phyloP scores from a whole-genome alignment of 2,888 invertebrate genomes.

The Mythimna albipuncta region DNA sequence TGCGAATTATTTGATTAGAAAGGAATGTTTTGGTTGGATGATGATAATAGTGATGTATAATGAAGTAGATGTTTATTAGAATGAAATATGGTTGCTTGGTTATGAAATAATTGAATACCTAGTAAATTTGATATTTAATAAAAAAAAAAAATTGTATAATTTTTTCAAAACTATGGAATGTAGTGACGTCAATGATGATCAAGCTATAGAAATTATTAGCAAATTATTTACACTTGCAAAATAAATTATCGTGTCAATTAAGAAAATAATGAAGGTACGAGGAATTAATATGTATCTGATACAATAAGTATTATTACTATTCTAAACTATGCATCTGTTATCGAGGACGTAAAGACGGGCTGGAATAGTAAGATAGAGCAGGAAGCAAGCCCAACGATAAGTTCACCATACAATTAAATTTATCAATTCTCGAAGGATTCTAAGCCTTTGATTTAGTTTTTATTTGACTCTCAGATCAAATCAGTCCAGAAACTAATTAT shows the following conservation, averaged over 20 bases:
- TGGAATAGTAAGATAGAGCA: neutral
- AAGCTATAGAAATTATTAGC: neutral
- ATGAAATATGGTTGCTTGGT: neutral
- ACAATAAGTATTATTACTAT: conserved; percentile 6
- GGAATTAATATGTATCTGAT: neutral
- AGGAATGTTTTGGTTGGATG: conserved; percentile 33
- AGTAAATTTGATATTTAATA: neutral
- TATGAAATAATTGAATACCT: neutral
- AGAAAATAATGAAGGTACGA: neutral
- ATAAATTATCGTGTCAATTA: neutral
- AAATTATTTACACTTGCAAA: neutral
- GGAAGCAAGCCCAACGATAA: neutral
- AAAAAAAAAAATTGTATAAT: too few species aligned
- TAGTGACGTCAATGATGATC: neutral
- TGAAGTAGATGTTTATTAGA: neutral
- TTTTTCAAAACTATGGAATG: neutral
- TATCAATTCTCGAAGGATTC: neutral
- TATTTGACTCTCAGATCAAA: conserved; percentile 36
- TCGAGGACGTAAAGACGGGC: neutral
- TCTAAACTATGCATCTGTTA: neutral
- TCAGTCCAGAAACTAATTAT: conserved; percentile 46
- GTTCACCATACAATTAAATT: neutral
- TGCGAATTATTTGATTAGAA: conserved; percentile 59
- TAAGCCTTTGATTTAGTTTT: conserved; percentile 15
- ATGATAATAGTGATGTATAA: conserved; percentile 14